Evolutionary conservation across 2,113 vertebrate species (phyloP), one percentile per base, ranked within the genome.

Genomic region (Grus americana): DNA sequence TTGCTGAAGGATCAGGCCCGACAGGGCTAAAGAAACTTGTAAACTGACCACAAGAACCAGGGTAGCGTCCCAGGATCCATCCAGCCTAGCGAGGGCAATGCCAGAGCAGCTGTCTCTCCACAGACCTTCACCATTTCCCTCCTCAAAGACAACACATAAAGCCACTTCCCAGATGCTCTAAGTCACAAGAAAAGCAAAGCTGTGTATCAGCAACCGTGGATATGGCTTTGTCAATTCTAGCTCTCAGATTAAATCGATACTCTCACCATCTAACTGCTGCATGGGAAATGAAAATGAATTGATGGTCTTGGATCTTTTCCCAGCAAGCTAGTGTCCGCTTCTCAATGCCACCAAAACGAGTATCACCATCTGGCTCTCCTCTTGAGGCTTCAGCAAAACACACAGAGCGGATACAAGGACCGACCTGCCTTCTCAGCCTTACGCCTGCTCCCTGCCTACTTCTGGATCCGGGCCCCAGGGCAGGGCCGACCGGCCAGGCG

Each of bases 271-370:
- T 72, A 70, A 50, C 49, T 59, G 55, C 55, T 59, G 54, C 68
- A 79, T 12, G 36, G 57, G 54, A 84, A 91, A 92, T 50, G 52
- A 86, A 93, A 93, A 90, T 63, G 2, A 95, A 94, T 84, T 80
- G 32, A 67, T 68, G 61, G 67, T 9, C 40, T 84, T 92, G 95
- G 95, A 84, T 44, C 61, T 86, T 63, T 90, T 96, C 83, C 85
- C 65, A 89, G 88, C 68, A 94, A 82, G 71, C 55, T 42, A 2
- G 36, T n/a, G 82, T 36, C 72, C 0, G 0, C 59, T 86, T 87
- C 44, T 49, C 47, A 19, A 0, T 4, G 24, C 44, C 52, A 70
- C 70, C 2, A 2, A 54, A 80, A 86, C 1, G 4, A 75, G 9
- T n/a, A 22, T n/a, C 68, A 61, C 52, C 6, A 8, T 36, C 85